These are phyloP conservation scores for Peromyscus melanophrys DNA, from an alignment of 2,797 vertebrate genomes.

Conservation along the genomic window DNA sequence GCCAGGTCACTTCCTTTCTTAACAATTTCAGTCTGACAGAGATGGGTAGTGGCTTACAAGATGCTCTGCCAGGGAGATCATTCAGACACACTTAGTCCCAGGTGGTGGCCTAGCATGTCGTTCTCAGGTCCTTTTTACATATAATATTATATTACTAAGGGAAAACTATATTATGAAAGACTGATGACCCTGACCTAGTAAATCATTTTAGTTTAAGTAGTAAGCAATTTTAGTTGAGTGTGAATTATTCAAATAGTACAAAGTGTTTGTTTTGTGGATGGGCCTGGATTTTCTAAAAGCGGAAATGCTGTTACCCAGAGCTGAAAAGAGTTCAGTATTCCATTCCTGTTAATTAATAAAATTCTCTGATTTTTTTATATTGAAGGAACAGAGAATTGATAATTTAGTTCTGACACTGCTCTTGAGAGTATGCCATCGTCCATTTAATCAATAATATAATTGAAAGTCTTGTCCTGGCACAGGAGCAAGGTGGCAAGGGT, in stretches of 20 bases:
- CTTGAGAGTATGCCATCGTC: background rate
- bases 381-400: slow-evolving; percentile 30
- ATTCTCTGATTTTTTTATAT: slow-evolving; percentile 53
- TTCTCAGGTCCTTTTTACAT: background rate
- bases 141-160: slow-evolving; percentile 38
- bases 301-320: background rate
- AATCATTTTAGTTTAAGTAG: slow-evolving; percentile 35
- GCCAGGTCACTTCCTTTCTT: slow-evolving; percentile 29
- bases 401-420: slow-evolving; percentile 17
- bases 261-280: slow-evolving; percentile 48
- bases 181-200: background rate
- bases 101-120: background rate
- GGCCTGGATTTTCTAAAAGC: slow-evolving; percentile 45
- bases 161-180: slow-evolving; percentile 5
- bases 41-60: background rate
- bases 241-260: slow-evolving; percentile 51
- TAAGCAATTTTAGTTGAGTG: slow-evolving; percentile 8
- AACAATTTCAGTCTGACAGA: background rate
- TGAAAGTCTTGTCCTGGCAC: slow-evolving; percentile 7
- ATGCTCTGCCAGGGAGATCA: background rate
- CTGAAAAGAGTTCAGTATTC: slow-evolving; percentile 61
- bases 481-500: background rate
- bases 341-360: slow-evolving; percentile 47
- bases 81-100: background rate
- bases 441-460: slow-evolving; percentile 50